Percentiles rank a stretch among this genome's conserved stretches.
Conservation (phyloP, 1,140 invertebrate genomes). For the Ceratoteleas bidentatus region DNA sequence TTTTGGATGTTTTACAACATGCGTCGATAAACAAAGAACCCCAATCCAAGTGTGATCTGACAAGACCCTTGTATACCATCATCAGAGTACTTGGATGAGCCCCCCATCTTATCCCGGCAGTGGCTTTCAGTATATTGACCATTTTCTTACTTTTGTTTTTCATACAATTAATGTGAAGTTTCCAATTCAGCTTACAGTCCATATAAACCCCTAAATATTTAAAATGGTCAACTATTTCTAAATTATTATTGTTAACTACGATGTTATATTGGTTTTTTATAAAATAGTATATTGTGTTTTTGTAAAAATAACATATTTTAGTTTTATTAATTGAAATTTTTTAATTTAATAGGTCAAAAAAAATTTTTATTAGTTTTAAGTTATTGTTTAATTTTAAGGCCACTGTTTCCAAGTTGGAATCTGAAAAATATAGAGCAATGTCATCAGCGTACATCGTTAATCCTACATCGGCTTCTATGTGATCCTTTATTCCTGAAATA, state of each 20-base stretch:
- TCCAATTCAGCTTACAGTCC: not conserved
- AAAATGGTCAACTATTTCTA: not conserved
- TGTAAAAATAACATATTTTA: not conserved
- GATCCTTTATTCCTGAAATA: not conserved
- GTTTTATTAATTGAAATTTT: not conserved
- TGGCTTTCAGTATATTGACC: not conserved
- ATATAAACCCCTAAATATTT: not conserved
- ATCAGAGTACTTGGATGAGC: not conserved
- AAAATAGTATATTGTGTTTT: not conserved
- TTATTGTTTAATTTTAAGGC: not conserved
- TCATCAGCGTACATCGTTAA: slow-evolving; percentile 6
- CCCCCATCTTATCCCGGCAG: not conserved
- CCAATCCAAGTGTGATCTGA: not conserved
- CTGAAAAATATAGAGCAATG: not conserved
- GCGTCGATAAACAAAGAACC: not conserved
- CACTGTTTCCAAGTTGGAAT: not conserved
- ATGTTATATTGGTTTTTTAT: not conserved
- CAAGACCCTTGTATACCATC: slow-evolving; percentile 5
- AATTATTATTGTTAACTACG: not conserved
- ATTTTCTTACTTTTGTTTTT: not conserved
- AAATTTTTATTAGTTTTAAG: not conserved
- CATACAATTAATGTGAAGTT: not conserved
- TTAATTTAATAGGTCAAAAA: not conserved
- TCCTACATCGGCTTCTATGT: not conserved
- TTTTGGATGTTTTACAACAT: no score